These are phyloP conservation scores for Chromobotia macracanthus DNA, from an alignment of 2,797 vertebrate genomes.

Conservation along the genomic window DNA sequence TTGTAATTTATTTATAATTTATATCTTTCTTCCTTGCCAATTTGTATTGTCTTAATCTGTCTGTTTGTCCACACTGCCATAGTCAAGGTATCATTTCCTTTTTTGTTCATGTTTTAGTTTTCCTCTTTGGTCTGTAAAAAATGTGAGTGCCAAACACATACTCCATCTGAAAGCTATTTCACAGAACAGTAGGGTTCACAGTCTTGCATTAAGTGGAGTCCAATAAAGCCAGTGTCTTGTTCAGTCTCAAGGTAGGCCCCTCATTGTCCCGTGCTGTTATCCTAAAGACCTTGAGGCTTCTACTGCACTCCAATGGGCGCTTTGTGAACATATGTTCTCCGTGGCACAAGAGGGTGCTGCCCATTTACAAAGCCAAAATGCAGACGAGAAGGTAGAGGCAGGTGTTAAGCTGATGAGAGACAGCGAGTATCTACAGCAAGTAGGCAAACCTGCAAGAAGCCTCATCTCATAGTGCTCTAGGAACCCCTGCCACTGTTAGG, in stretches of 20 bases:
- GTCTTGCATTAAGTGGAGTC: constrained; percentile 67
- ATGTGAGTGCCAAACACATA: constrained; percentile 89
- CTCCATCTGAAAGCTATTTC: constrained; percentile 89
- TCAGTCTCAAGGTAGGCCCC: constrained; percentile 21
- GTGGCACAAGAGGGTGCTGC: constrained; percentile 76
- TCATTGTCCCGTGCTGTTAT: not conserved
- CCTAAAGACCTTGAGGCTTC: constrained; percentile 34
- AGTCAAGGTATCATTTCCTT: constrained; percentile 43
- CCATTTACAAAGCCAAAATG: constrained; percentile 81
- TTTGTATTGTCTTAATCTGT: too few species aligned
- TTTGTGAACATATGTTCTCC: constrained; percentile 71
- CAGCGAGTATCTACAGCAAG: constrained; percentile 77
- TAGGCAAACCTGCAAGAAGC: constrained; percentile 73
- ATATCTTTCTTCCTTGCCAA: too few species aligned
- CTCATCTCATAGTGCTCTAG: constrained; percentile 66
- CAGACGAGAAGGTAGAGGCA: constrained; percentile 61
- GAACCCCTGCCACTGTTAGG: constrained; percentile 86
- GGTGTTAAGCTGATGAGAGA: constrained; percentile 78
- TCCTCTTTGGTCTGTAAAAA: constrained; percentile 99
- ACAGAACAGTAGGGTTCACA: constrained; percentile 68
- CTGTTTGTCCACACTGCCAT: constrained; percentile 29
- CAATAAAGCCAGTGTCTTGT: constrained; percentile 57
- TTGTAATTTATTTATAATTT: too few species aligned
- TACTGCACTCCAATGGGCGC: constrained; percentile 53
- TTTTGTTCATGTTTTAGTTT: constrained; percentile 69